Percentiles rank a stretch among this genome's conserved stretches.
phyloP scores from a whole-genome alignment of 2,797 vertebrate genomes.

The Xenops minutus region DNA sequence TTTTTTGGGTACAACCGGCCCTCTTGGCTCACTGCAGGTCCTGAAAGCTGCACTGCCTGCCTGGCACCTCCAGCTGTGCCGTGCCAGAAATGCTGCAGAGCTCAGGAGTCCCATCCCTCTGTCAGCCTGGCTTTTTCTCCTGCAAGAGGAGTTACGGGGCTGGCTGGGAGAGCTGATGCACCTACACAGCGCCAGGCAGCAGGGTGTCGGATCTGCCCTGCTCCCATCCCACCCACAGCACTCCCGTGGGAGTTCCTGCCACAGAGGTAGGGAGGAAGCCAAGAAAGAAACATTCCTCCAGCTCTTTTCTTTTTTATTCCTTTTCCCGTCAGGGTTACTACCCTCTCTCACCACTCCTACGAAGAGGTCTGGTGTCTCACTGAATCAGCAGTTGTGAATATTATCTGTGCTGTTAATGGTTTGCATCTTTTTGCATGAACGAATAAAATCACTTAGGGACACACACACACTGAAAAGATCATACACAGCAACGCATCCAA shows the following conservation, averaged over 20 bases:
- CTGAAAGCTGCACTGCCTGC: not conserved
- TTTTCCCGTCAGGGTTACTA: constrained; percentile 11
- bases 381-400: constrained; percentile 43
- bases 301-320: not conserved
- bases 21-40: not conserved
- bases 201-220: not conserved
- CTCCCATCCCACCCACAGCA: not conserved
- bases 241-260: not conserved
- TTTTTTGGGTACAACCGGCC: not conserved
- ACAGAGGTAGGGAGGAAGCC: not conserved
- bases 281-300: not conserved
- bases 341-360: not conserved
- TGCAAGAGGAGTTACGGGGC: not conserved
- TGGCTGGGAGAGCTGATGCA: not conserved
- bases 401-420: constrained; percentile 45
- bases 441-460: constrained; percentile 54
- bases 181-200: not conserved
- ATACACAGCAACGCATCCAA: constrained; percentile 19
- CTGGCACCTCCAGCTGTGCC: not conserved
- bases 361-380: constrained; percentile 6
- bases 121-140: not conserved
- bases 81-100: not conserved
- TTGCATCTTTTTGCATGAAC: constrained; percentile 53
- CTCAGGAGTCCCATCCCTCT: not conserved
- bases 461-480: constrained; percentile 19